A percentile compares a stretch with the other conserved stretches of the same genome.
phyloP scores from a whole-genome alignment of 1,140 invertebrate species.

The Lethrus apterus region DNA sequence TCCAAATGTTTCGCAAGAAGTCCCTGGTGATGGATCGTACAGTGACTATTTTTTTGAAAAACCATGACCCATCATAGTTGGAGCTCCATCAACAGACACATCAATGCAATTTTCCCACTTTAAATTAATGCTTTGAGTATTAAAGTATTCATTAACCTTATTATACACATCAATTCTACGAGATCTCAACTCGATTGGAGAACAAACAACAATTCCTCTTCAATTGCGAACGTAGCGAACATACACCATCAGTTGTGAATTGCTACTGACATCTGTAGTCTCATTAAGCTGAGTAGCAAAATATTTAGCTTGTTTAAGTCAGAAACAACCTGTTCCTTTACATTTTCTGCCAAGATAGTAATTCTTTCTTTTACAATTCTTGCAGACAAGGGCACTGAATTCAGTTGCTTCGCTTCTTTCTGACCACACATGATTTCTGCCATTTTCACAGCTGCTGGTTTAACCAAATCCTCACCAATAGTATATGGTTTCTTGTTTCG shows the following conservation, averaged over 20 bases:
- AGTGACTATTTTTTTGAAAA: conserved; percentile 22
- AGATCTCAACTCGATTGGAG: conserved; percentile 20
- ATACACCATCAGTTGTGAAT: conserved; percentile 21
- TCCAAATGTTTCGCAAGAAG: conserved; percentile 23
- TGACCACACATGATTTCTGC: conserved; percentile 20
- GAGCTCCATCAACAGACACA: conserved; percentile 15
- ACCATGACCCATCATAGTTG: conserved; percentile 18
- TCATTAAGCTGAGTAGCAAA: conserved; percentile 15
- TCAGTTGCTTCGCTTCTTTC: conserved; percentile 26
- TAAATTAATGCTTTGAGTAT: conserved; percentile 21
- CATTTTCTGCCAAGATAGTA: no score
- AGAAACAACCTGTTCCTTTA: conserved; percentile 1
- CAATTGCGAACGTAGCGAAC: conserved; percentile 23
- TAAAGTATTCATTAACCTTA: conserved; percentile 19
- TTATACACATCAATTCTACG: conserved; percentile 19
- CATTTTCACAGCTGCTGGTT: conserved; percentile 23
- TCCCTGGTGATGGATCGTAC: conserved; percentile 24
- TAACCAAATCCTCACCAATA: conserved; percentile 25
- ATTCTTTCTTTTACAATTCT: conserved; percentile 22
- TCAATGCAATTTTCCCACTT: conserved; percentile 18
- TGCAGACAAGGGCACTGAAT: conserved; percentile 26
- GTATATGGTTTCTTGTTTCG: conserved; percentile 24
- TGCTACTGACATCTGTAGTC: conserved; percentile 20
- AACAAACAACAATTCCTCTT: conserved; percentile 19
- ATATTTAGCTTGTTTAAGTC: conserved; percentile 15